phyloP scores from a whole-genome alignment of 1,140 invertebrate genomes.

The Aphaenogaster ashmeadi region DNA sequence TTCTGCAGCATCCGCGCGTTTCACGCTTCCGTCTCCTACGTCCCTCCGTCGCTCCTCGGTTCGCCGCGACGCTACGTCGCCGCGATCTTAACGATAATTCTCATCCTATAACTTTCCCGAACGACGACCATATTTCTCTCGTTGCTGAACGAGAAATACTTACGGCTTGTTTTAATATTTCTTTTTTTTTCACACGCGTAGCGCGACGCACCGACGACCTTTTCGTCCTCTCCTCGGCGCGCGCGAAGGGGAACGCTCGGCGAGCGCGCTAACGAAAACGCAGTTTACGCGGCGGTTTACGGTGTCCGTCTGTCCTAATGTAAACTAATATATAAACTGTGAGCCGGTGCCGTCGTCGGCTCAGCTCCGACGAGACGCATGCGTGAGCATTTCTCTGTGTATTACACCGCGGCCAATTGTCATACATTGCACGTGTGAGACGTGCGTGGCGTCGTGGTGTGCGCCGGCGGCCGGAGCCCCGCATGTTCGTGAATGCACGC shows the following conservation, averaged over 20 bases:
- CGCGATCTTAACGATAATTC: neutral
- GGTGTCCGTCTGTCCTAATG: conserved; percentile 50
- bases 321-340: conserved; percentile 64
- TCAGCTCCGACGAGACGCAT: conserved; percentile 46
- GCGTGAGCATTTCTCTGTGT: conserved; percentile 62
- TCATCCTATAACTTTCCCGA: neutral
- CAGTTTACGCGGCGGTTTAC: conserved; percentile 39
- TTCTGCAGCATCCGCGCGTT: conserved; percentile 3
- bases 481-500: conserved; percentile 45
- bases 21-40: neutral
- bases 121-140: neutral
- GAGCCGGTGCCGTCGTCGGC: conserved; percentile 56
- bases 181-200: neutral
- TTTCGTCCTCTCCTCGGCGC: neutral
- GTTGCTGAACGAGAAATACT: conserved; percentile 1
- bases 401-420: conserved; percentile 47
- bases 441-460: conserved; percentile 17
- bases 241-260: neutral
- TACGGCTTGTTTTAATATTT: neutral
- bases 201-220: neutral
- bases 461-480: neutral
- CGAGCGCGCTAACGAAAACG: conserved; percentile 22
- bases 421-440: conserved; percentile 40
- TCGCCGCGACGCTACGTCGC: neutral
- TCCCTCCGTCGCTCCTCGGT: neutral